Percentiles rank a stretch among this genome's conserved stretches.
These are phyloP conservation scores for Diogma glabrata DNA, from an alignment of 2,888 invertebrate species.

Conservation along the genomic window DNA sequence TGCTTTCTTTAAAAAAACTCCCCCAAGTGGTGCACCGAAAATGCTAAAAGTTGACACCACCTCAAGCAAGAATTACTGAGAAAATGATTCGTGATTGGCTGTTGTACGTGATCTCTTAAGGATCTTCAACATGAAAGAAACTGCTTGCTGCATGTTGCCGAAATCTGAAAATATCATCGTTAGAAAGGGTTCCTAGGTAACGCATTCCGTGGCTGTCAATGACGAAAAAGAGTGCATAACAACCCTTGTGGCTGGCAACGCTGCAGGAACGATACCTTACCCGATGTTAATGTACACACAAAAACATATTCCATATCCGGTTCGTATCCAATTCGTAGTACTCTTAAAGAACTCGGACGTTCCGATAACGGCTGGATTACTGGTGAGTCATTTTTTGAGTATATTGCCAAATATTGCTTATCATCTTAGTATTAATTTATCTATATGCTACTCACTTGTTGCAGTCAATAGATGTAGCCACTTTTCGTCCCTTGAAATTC, in stretches of 20 bases:
- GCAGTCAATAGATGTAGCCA: neutral
- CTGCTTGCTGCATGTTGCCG: too few relatives aligned
- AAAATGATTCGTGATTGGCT: neutral
- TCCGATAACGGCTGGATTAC: constrained; percentile 1
- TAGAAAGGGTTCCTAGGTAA: neutral
- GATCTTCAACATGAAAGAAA: too few relatives aligned
- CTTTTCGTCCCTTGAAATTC: too few relatives aligned
- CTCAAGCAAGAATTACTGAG: neutral
- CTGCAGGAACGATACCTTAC: neutral
- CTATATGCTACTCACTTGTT: neutral
- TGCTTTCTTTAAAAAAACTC: neutral
- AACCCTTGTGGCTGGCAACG: neutral
- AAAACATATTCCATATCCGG: neutral
- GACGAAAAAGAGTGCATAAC: neutral
- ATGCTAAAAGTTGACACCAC: constrained; percentile 2
- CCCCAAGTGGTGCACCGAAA: neutral
- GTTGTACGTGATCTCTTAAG: too few relatives aligned
- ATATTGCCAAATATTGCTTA: neutral
- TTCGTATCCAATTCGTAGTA: neutral
- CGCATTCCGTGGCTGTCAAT: neutral
- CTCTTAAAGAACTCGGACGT: neutral
- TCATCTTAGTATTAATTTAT: neutral
- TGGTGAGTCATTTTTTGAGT: neutral
- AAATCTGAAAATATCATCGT: neutral
- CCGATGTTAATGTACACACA: too few relatives aligned